phyloP scores from a whole-genome alignment of 2,888 invertebrate species.

The Trachelus iudaicus region DNA sequence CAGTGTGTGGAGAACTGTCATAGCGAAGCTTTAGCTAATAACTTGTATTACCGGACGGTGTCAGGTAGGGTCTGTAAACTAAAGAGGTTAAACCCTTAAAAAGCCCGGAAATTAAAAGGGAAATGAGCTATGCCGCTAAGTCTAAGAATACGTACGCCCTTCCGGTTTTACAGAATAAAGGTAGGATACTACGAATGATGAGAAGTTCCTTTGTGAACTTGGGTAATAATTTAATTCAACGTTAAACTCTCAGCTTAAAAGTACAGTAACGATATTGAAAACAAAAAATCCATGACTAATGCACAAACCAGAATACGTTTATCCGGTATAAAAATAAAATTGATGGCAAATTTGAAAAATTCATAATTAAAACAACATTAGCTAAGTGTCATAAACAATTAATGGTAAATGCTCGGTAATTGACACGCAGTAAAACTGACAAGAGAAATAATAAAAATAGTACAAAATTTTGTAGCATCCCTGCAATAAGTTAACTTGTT shows the following conservation, averaged over 20 bases:
- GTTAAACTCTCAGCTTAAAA: not conserved
- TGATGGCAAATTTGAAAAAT: not conserved
- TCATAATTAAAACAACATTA: not conserved
- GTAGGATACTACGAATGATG: not conserved
- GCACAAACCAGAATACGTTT: not conserved
- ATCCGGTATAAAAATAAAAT: not conserved
- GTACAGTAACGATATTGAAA: not conserved
- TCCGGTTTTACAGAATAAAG: not conserved
- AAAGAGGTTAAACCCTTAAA: conserved; percentile 30
- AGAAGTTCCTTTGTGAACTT: not conserved
- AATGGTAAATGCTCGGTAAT: not conserved
- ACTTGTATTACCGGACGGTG: not conserved
- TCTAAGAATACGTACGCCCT: not conserved
- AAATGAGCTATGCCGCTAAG: conserved; percentile 36
- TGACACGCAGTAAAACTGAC: not conserved
- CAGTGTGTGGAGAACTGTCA: not conserved
- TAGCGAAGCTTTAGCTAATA: not conserved
- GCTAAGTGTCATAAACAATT: not conserved
- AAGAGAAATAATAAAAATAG: not conserved
- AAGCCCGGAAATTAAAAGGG: conserved; percentile 46
- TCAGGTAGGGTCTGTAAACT: conserved; percentile 9
- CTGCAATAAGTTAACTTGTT: conserved; percentile 15
- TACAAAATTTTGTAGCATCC: not conserved
- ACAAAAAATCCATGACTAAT: not conserved
- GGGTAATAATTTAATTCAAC: not conserved